Conservation (phyloP, 2,797 vertebrate genomes). For the Lacerta viridis region DNA sequence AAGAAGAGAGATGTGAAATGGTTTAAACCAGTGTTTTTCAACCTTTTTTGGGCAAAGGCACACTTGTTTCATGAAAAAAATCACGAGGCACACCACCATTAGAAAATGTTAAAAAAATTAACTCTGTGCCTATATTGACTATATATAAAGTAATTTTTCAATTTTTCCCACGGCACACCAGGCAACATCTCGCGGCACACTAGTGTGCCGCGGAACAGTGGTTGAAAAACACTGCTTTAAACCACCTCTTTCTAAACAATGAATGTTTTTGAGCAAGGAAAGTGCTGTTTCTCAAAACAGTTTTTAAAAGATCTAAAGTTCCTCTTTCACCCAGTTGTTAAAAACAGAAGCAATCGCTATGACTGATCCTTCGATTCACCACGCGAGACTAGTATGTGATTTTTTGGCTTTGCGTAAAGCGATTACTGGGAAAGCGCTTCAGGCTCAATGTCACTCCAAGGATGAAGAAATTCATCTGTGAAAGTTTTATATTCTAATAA, state of each 20-base stretch:
- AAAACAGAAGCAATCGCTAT: slow-evolving; percentile 49
- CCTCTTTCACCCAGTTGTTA: slow-evolving; percentile 50
- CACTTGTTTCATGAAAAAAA: too few species aligned
- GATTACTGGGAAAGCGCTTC: slow-evolving; percentile 72
- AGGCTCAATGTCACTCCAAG: slow-evolving; percentile 71
- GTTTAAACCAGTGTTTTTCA: too few species aligned
- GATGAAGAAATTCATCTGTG: slow-evolving; percentile 72
- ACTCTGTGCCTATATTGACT: too few species aligned
- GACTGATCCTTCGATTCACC: slow-evolving; percentile 57
- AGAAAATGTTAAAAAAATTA: too few species aligned
- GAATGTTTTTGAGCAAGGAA: slow-evolving; percentile 25
- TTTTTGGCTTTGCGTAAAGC: slow-evolving; percentile 70
- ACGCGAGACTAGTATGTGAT: slow-evolving; percentile 62
- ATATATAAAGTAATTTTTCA: too few species aligned
- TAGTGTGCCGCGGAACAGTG: too few species aligned
- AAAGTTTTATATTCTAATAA: slow-evolving; percentile 72
- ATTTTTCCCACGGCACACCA: too few species aligned
- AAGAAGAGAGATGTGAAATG: background rate
- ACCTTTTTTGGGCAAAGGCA: too few species aligned
- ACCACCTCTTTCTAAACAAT: background rate
- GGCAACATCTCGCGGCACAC: too few species aligned
- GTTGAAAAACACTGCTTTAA: too few species aligned
- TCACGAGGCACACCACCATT: too few species aligned
- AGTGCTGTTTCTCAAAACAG: slow-evolving; percentile 37
- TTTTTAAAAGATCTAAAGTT: slow-evolving; percentile 22